Conservation (phyloP, 2,113 vertebrate genomes). For the Clarias batrachus region DNA sequence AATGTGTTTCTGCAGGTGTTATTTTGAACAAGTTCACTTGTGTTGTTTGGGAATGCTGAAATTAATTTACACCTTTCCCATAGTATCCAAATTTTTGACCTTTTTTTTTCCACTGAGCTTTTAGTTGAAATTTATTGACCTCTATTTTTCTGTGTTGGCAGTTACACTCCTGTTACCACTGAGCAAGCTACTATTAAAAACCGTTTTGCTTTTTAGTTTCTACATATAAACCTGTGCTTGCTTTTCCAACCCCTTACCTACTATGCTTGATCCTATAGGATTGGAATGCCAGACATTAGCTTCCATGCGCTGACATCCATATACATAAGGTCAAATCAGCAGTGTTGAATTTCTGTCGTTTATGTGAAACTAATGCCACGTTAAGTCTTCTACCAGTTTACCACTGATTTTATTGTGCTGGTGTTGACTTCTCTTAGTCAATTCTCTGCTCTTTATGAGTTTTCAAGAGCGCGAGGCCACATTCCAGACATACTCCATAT, state of each 20-base stretch:
- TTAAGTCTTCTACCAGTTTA: slow-evolving; percentile 12
- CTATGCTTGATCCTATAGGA: background rate
- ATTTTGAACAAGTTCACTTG: background rate
- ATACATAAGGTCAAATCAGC: slow-evolving; percentile 26
- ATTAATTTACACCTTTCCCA: slow-evolving; percentile 19
- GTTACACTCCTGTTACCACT: background rate
- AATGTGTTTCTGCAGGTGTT: slow-evolving; percentile 1
- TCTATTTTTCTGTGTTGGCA: slow-evolving; percentile 11
- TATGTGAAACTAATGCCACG: slow-evolving; percentile 28
- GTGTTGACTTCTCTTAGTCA: slow-evolving; percentile 22
- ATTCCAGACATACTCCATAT: slow-evolving; percentile 26
- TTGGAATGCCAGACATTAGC: background rate
- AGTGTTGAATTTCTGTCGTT: slow-evolving; percentile 29
- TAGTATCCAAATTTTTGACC: background rate
- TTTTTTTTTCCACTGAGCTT: slow-evolving; percentile 24
- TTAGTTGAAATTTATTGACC: slow-evolving; percentile 24
- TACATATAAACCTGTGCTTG: background rate
- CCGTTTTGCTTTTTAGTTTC: slow-evolving; percentile 5
- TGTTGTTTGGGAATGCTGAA: slow-evolving; percentile 7
- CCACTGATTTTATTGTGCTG: slow-evolving; percentile 25
- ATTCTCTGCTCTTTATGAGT: slow-evolving; percentile 20
- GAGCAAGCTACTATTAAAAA: slow-evolving; percentile 8
- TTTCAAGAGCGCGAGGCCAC: slow-evolving; percentile 27
- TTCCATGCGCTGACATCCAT: slow-evolving; percentile 18
- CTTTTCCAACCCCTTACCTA: background rate